Percentiles rank a stretch among this genome's conserved stretches.
Evolutionary conservation across 2,797 vertebrate genomes (phyloP).

Genomic region (Pempheris klunzingeri): DNA sequence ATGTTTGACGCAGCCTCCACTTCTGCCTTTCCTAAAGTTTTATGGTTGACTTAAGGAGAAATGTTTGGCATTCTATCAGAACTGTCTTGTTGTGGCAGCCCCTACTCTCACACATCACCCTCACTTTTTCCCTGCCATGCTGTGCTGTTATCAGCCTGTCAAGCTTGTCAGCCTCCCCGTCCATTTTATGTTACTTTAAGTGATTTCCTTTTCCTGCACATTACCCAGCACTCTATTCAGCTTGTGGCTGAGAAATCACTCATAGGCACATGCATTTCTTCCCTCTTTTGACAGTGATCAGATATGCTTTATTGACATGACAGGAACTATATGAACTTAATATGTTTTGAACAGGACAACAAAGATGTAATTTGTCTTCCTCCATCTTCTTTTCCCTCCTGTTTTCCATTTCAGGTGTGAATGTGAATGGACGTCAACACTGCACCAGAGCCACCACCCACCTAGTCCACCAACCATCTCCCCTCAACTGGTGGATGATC

Average conservation of each 20-base stretch:
- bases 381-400: constrained; percentile 13
- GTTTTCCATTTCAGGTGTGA: constrained; percentile 59
- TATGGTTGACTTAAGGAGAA: constrained; percentile 57
- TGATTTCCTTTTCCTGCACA: constrained; percentile 46
- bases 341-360: constrained; percentile 24
- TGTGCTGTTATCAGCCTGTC: constrained; percentile 48
- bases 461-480: constrained; percentile 46
- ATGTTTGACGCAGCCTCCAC: constrained; percentile 43
- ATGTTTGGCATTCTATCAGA: constrained; percentile 55
- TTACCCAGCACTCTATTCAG: constrained; percentile 17
- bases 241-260: constrained; percentile 33
- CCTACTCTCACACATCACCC: constrained; percentile 22
- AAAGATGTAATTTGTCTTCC: constrained; percentile 22
- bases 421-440: constrained; percentile 55
- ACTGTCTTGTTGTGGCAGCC: constrained; percentile 26
- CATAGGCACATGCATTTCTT: constrained; percentile 17
- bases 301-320: constrained; percentile 20
- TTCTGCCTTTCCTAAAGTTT: constrained; percentile 43
- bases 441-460: constrained; percentile 56
- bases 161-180: constrained; percentile 23
- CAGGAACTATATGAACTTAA: constrained; percentile 21
- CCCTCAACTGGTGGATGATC: constrained; percentile 69
- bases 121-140: constrained; percentile 28
- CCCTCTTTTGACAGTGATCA: constrained; percentile 12
- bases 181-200: constrained; percentile 41